A percentile compares a stretch with the other conserved stretches of the same genome.
Evolutionary conservation across 2,888 invertebrate genomes (phyloP).

Genomic region (Autographa gamma): DNA sequence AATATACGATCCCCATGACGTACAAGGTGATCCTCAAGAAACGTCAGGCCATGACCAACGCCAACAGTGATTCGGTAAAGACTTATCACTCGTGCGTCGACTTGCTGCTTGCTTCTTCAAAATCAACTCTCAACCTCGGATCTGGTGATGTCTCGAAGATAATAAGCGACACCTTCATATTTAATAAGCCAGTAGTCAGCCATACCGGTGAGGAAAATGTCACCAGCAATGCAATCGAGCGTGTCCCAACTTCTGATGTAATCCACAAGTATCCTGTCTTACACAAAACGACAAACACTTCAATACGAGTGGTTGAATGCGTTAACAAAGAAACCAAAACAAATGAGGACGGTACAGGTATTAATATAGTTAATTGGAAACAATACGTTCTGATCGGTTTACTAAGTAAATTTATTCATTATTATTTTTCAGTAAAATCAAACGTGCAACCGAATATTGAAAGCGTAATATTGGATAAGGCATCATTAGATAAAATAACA

Average conservation of each 20-base stretch:
- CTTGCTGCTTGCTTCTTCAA: constrained; percentile 63
- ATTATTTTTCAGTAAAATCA: constrained; percentile 42
- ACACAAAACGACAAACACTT: constrained; percentile 40
- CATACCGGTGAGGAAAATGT: constrained; percentile 8
- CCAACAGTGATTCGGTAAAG: constrained; percentile 57
- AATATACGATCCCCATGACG: constrained; percentile 79
- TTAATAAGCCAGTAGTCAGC: constrained; percentile 54
- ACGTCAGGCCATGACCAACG: constrained; percentile 37
- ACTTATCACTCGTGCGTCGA: constrained; percentile 83
- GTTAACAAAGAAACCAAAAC: constrained; percentile 14
- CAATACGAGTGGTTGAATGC: constrained; percentile 28
- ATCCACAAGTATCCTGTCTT: constrained; percentile 16
- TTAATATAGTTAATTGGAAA: constrained; percentile 5
- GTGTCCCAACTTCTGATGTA: constrained; percentile 7
- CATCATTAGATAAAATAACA: constrained; percentile 56
- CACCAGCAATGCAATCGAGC: neutral
- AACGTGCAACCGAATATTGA: constrained; percentile 3
- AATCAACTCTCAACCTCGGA: constrained; percentile 57
- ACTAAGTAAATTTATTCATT: neutral
- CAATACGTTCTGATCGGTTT: constrained; percentile 1
- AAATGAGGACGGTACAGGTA: constrained; percentile 21
- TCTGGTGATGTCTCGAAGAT: constrained; percentile 70
- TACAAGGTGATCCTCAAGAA: constrained; percentile 79
- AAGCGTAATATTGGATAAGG: constrained; percentile 15
- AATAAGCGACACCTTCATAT: constrained; percentile 73